A percentile compares a stretch with the other conserved stretches of the same genome.
These are phyloP conservation scores for Gavia stellata DNA, from an alignment of 2,113 vertebrate genomes.

Conservation along the genomic window DNA sequence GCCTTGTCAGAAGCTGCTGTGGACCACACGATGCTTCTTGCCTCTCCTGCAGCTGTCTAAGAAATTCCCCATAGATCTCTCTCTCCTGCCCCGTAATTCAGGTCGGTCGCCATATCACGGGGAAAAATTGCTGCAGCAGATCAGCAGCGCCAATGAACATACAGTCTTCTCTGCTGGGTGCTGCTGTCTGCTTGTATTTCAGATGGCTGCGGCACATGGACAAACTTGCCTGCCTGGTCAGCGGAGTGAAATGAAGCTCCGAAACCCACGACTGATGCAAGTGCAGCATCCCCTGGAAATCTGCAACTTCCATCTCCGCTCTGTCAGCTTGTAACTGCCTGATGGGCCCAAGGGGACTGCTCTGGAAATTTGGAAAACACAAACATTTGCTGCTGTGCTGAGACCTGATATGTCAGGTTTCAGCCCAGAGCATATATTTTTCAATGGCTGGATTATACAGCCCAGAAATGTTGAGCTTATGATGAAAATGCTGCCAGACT, in stretches of 20 bases:
- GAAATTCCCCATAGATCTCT: not conserved
- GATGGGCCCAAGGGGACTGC: not conserved
- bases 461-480: not conserved
- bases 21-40: not conserved
- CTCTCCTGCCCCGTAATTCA: not conserved
- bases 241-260: not conserved
- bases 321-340: not conserved
- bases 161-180: not conserved
- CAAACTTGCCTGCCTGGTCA: not conserved
- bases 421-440: not conserved
- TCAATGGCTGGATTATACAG: not conserved
- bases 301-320: not conserved
- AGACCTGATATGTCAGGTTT: not conserved
- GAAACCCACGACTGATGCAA: not conserved
- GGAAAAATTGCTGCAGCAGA: not conserved
- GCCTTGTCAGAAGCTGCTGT: not conserved
- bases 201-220: rapidly evolving
- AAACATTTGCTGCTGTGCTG: not conserved
- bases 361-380: not conserved
- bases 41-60: not conserved
- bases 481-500: not conserved
- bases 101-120: rapidly evolving
- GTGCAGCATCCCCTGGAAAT: not conserved
- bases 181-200: not conserved
- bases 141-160: rapidly evolving